Evolutionary conservation across 2,888 invertebrate genomes (phyloP).

Genomic region (Orthosia incerta): DNA sequence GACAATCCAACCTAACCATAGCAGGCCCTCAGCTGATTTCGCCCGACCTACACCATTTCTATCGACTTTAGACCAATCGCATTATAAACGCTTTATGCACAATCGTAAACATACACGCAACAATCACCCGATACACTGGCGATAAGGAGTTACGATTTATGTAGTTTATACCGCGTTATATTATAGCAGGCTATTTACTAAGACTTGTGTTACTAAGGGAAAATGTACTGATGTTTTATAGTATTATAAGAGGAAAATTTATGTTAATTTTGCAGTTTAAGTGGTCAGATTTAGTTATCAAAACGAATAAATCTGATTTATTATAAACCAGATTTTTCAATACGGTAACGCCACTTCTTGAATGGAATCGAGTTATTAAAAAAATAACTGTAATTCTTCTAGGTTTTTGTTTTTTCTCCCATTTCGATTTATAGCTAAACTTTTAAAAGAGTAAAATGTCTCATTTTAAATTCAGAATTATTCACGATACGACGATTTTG

Average conservation of each 20-base stretch:
- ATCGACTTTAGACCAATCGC: conserved; percentile 1
- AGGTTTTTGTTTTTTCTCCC: too few species aligned
- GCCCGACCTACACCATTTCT: conserved; percentile 38
- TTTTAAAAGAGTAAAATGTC: neutral
- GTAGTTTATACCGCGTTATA: conserved; percentile 11
- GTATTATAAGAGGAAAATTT: neutral
- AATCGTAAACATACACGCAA: neutral
- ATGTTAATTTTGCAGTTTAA: neutral
- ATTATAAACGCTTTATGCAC: neutral
- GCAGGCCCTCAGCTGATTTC: conserved; percentile 7
- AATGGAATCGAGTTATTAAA: too few species aligned
- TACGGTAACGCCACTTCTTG: too few species aligned
- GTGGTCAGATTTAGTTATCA: neutral
- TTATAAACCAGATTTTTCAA: neutral
- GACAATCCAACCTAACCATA: neutral
- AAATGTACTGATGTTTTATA: neutral
- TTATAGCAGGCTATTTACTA: neutral
- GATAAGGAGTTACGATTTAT: conserved; percentile 36
- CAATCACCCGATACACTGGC: conserved; percentile 9
- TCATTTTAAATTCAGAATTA: neutral
- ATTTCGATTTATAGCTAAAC: neutral
- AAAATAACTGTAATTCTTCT: too few species aligned
- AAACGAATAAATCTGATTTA: neutral
- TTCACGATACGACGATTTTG: neutral
- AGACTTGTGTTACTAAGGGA: conserved; percentile 26